Evolutionary conservation across 2,113 vertebrate species (phyloP).

Genomic region (Atrichornis clamosus): DNA sequence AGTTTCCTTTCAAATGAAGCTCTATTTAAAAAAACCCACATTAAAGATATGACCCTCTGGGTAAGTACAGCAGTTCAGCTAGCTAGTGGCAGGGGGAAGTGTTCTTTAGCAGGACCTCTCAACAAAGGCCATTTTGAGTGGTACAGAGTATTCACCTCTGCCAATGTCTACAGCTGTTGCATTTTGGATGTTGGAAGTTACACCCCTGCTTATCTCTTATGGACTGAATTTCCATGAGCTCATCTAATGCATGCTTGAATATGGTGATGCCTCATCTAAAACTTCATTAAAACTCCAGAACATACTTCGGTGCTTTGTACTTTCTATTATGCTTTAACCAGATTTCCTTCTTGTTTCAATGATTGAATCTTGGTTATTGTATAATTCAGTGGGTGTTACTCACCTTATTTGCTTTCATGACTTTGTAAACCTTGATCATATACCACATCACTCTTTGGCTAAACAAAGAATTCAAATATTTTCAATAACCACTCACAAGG

Average conservation of each 20-base stretch:
- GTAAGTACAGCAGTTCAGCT: neutral
- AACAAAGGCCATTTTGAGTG: fast-evolving
- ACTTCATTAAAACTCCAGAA: neutral
- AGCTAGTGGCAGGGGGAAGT: neutral
- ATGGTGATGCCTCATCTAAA: neutral
- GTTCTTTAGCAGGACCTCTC: neutral
- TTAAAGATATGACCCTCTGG: neutral
- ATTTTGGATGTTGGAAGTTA: neutral
- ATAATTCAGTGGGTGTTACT: neutral
- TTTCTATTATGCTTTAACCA: neutral
- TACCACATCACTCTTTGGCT: fast-evolving
- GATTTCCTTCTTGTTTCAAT: neutral
- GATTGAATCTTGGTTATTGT: neutral
- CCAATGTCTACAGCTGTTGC: neutral
- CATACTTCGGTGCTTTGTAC: neutral
- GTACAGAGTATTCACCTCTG: fast-evolving
- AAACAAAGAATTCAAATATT: neutral
- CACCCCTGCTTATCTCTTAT: neutral
- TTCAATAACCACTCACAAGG: neutral
- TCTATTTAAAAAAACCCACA: neutral
- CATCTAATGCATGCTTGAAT: neutral
- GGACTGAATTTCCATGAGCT: neutral
- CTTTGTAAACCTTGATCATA: neutral
- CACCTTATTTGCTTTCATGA: neutral
- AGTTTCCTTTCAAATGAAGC: neutral